Conservation (phyloP, 2,888 invertebrate genomes). For the Lucinisca nassula region DNA sequence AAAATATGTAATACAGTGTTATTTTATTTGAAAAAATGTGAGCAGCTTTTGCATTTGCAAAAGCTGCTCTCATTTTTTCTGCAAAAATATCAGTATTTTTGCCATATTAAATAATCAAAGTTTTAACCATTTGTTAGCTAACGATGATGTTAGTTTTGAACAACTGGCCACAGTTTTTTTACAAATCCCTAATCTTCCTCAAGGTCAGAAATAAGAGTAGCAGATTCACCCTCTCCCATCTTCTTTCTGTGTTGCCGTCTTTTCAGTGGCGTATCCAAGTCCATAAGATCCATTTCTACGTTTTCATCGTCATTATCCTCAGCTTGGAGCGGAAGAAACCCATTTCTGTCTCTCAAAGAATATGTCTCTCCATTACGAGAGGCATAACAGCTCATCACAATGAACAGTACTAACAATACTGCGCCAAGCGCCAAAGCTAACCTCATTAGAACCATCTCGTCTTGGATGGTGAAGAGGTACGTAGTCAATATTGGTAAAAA, state of each 20-base stretch:
- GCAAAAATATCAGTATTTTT: too few species aligned
- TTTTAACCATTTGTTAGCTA: too few species aligned
- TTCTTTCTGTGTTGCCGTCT: slow-evolving; percentile 42
- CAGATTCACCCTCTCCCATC: slow-evolving; percentile 48
- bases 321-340: slow-evolving; percentile 77
- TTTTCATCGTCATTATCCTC: slow-evolving; percentile 77
- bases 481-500: slow-evolving; percentile 87
- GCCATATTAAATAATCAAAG: too few species aligned
- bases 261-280: slow-evolving; percentile 59
- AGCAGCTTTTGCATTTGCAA: too few species aligned
- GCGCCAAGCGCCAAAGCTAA: slow-evolving; percentile 82
- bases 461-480: slow-evolving; percentile 84
- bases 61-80: too few species aligned
- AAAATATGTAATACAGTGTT: too few species aligned
- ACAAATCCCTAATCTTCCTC: slow-evolving; percentile 70
- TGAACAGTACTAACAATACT: slow-evolving; percentile 81
- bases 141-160: too few species aligned
- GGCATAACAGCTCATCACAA: slow-evolving; percentile 86
- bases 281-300: slow-evolving; percentile 72
- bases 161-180: too few species aligned
- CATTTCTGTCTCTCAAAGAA: slow-evolving; percentile 66
- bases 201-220: slow-evolving; percentile 58
- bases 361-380: slow-evolving; percentile 63
- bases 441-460: slow-evolving; percentile 87
- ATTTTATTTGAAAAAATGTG: too few species aligned